Evolutionary conservation across 2,113 vertebrate genomes (phyloP).

Genomic region (Otis tarda): DNA sequence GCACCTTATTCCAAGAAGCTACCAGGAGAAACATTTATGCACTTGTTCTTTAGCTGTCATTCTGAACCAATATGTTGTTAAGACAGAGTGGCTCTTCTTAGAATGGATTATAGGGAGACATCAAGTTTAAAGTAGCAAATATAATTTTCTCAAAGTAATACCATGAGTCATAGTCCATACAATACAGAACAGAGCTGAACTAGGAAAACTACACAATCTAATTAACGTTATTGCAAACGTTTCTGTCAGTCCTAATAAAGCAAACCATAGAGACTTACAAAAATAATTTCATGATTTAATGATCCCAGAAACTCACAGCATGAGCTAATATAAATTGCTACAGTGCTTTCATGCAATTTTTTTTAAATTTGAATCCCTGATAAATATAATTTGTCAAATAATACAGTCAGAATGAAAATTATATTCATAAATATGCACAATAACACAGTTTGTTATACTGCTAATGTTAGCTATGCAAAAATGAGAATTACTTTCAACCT

Average conservation of each 20-base stretch:
- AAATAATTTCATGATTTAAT: constrained; percentile 14
- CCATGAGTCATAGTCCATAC: neutral
- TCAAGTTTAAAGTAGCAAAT: neutral
- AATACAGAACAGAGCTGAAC: neutral
- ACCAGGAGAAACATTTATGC: neutral
- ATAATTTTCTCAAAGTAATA: neutral
- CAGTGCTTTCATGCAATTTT: neutral
- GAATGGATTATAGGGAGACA: neutral
- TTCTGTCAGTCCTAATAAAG: constrained; percentile 20
- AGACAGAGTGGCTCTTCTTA: neutral
- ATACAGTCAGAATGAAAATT: neutral
- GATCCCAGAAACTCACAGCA: neutral
- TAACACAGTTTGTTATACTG: neutral
- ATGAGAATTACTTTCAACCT: neutral
- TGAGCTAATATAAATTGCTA: neutral
- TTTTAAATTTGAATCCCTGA: neutral
- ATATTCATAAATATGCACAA: neutral
- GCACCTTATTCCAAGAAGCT: neutral
- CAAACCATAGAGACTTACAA: neutral
- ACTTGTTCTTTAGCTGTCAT: neutral
- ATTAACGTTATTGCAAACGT: neutral
- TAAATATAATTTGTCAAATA: neutral
- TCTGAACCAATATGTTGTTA: neutral
- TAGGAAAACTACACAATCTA: neutral
- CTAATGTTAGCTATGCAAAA: neutral